Evolutionary conservation across 2,797 vertebrate species (phyloP).

Genomic region (Picus viridis): DNA sequence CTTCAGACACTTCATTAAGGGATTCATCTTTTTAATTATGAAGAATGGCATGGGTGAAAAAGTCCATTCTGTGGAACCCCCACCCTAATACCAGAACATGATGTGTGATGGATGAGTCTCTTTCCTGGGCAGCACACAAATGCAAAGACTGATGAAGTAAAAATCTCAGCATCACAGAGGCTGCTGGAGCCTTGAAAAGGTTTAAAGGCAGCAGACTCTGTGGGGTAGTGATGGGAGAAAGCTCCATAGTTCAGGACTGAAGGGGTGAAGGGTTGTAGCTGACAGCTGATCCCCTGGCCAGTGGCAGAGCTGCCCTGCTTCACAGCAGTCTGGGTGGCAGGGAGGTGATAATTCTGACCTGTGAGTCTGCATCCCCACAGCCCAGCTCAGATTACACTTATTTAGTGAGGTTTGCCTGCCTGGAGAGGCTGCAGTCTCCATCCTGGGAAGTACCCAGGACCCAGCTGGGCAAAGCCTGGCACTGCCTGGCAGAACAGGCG

Average conservation of each 20-base stretch:
- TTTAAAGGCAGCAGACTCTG: not conserved
- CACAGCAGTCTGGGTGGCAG: not conserved
- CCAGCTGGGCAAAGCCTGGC: not conserved
- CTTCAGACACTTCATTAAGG: conserved; percentile 23
- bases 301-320: not conserved
- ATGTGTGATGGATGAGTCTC: not conserved
- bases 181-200: not conserved
- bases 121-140: conserved; percentile 16
- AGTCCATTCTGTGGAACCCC: conserved; percentile 4
- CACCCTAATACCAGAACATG: conserved; percentile 16
- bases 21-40: conserved; percentile 35
- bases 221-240: not conserved
- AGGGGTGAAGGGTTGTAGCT: not conserved
- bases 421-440: not conserved
- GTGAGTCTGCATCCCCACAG: not conserved
- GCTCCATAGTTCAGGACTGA: not conserved
- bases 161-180: not conserved
- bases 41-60: conserved; percentile 11
- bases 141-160: not conserved
- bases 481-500: not conserved
- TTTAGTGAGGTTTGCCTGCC: not conserved
- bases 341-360: not conserved
- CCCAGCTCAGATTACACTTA: not conserved
- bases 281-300: not conserved
- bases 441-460: not conserved